These are phyloP conservation scores for Clarias laeviceps DNA, from an alignment of 2,797 vertebrate genomes.

Conservation along the genomic window DNA sequence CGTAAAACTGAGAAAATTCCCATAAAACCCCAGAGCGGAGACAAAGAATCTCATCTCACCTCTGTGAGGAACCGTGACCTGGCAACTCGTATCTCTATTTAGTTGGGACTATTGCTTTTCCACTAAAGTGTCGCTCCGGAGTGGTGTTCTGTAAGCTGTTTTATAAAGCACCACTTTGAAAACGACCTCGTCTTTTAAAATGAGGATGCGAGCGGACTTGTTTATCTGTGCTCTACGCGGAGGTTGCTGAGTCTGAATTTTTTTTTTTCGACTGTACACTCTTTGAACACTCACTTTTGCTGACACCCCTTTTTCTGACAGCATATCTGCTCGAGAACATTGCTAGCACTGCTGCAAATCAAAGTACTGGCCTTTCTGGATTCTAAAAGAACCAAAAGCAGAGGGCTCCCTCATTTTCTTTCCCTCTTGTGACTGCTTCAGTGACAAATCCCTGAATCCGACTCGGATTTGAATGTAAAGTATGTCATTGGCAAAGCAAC, in stretches of 20 bases:
- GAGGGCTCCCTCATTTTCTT: background rate
- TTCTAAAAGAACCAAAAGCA: conserved; percentile 4
- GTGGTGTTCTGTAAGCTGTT: conserved; percentile 11
- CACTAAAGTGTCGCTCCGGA: background rate
- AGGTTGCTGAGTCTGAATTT: conserved; percentile 31
- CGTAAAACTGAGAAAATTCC: conserved; percentile 45
- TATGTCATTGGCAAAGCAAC: conserved; percentile 31
- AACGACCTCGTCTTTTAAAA: conserved; percentile 10
- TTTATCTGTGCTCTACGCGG: conserved; percentile 11
- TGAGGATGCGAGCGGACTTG: background rate
- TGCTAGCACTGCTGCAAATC: conserved; percentile 11
- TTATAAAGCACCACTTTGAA: conserved; percentile 6
- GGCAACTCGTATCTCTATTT: conserved; percentile 14
- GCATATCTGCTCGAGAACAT: conserved; percentile 16
- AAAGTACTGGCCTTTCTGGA: conserved; percentile 10
- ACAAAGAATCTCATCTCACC: conserved; percentile 38
- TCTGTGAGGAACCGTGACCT: conserved; percentile 30
- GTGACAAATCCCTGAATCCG: conserved; percentile 28
- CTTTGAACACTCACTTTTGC: conserved; percentile 26
- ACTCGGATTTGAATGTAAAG: conserved; percentile 34
- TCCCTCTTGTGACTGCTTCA: conserved; percentile 18
- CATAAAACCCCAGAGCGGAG: conserved; percentile 29
- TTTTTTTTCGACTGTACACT: background rate
- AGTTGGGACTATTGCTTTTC: conserved; percentile 26
- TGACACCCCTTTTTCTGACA: conserved; percentile 21